phyloP scores from a whole-genome alignment of 1,140 invertebrate genomes.

The Argopecten irradians region DNA sequence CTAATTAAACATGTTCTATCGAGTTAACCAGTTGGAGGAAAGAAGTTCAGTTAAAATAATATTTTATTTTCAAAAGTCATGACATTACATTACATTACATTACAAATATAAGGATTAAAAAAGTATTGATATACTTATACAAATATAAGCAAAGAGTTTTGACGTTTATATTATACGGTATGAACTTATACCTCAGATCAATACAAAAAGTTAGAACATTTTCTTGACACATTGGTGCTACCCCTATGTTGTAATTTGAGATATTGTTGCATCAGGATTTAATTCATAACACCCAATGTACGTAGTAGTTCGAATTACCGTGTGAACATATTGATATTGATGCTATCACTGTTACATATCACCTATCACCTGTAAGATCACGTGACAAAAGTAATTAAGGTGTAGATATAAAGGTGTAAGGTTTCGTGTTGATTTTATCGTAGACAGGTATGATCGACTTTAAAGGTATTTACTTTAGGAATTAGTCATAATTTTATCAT shows the following conservation, averaged over 20 bases:
- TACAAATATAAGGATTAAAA: too few relatives aligned
- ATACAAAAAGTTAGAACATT: too few relatives aligned
- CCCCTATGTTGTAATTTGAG: neutral
- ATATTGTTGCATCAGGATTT: neutral
- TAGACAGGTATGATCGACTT: neutral
- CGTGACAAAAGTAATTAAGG: constrained; percentile 1
- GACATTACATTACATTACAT: too few relatives aligned
- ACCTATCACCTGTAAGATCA: neutral
- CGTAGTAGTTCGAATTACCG: neutral
- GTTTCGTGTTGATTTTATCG: neutral
- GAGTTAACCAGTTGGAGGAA: too few relatives aligned
- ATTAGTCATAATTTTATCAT: neutral
- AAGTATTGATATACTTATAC: too few relatives aligned
- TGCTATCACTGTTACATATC: neutral
- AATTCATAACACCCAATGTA: neutral
- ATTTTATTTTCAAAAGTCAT: too few relatives aligned
- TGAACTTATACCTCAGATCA: too few relatives aligned
- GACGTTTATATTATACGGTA: too few relatives aligned
- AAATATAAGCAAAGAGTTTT: too few relatives aligned
- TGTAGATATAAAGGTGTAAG: neutral
- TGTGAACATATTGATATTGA: neutral
- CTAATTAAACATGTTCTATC: too few relatives aligned
- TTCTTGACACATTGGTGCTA: too few relatives aligned
- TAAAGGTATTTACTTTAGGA: neutral
- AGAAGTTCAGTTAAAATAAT: too few relatives aligned